Conservation (phyloP, 2,888 invertebrate species). For the Catocala fraxini region DNA sequence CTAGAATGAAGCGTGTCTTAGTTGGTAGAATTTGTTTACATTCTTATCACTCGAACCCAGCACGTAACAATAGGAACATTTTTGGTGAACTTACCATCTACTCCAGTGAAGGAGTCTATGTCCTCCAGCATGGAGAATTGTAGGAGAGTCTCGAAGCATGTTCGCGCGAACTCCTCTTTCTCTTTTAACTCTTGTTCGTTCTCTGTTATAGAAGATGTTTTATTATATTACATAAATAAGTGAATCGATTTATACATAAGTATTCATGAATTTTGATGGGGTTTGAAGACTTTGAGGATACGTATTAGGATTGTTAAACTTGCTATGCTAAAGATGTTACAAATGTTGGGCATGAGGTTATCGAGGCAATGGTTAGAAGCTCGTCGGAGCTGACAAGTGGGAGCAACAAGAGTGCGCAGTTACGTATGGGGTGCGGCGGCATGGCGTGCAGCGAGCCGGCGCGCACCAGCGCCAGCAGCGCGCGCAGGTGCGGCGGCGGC, state of each 20-base stretch:
- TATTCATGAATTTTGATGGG: too few relatives aligned
- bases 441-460: constrained; percentile 88
- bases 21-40: too few relatives aligned
- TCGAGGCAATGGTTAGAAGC: too few relatives aligned
- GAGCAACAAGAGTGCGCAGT: constrained; percentile 82
- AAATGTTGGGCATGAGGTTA: too few relatives aligned
- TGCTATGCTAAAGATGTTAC: too few relatives aligned
- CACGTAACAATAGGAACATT: too few relatives aligned
- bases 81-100: constrained; percentile 78
- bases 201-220: constrained; percentile 73
- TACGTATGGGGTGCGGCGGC: constrained; percentile 45
- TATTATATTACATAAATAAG: not conserved
- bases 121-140: constrained; percentile 97
- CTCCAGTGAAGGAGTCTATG: constrained; percentile 79
- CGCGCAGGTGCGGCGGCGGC: constrained; percentile 92
- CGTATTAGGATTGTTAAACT: too few relatives aligned
- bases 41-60: too few relatives aligned
- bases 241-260: too few relatives aligned
- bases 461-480: constrained; percentile 86
- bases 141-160: constrained; percentile 97
- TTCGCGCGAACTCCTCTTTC: constrained; percentile 98
- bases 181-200: constrained; percentile 94
- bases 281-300: too few relatives aligned
- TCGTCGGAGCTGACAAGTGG: too few relatives aligned
- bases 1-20: too few relatives aligned